phyloP scores from a whole-genome alignment of 2,113 vertebrate genomes.

The Heterochromis multidens region DNA sequence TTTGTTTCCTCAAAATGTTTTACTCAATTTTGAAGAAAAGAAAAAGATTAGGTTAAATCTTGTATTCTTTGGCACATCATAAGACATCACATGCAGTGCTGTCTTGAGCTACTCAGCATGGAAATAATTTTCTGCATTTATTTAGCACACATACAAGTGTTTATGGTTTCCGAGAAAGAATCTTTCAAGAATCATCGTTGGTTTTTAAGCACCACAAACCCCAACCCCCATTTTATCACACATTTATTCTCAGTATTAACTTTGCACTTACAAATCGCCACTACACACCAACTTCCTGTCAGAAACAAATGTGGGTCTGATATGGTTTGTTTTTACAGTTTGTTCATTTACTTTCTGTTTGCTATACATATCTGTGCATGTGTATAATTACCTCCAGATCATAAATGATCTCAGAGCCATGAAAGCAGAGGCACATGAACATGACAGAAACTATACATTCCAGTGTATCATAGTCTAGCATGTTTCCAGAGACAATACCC shows the following conservation, averaged over 20 bases:
- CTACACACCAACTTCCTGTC: neutral
- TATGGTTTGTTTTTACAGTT: neutral
- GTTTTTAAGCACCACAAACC: neutral
- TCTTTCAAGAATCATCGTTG: neutral
- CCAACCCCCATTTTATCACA: neutral
- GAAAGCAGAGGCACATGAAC: fast-evolving
- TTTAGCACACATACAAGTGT: neutral
- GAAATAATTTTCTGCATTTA: neutral
- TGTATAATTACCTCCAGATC: neutral
- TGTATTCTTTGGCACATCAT: neutral
- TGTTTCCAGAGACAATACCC: neutral
- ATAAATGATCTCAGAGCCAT: neutral
- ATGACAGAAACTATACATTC: neutral
- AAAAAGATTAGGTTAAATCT: neutral
- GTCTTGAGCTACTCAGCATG: neutral
- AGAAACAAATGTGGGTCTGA: neutral
- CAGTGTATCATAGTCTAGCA: neutral
- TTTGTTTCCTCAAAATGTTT: too few species aligned
- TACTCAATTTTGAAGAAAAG: neutral
- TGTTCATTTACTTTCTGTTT: neutral
- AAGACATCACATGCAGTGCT: neutral
- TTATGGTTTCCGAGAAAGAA: neutral
- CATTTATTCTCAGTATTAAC: neutral
- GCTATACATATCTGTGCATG: fast-evolving
- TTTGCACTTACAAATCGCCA: neutral